Base-by-base conservation (phyloP, 2,113 vertebrate genomes). In the Vulpes lagopus region DNA sequence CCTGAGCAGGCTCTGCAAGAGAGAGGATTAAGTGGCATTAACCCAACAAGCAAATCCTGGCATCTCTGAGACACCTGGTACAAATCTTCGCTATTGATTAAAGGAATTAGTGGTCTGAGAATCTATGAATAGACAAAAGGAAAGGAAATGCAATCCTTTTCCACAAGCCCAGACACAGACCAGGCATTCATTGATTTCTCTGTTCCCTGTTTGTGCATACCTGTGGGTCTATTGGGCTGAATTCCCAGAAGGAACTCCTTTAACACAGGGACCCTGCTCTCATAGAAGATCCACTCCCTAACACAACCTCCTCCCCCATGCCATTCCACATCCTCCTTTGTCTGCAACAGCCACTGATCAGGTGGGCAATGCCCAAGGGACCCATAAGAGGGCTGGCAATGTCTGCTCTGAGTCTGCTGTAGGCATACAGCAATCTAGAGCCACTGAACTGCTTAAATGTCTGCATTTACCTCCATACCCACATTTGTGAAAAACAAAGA, bases 71-170 rank as follows among this genome's bases (percentile, higher is more conserved):
- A 90, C 96, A 97, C 98, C 96, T 96, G 96, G 96, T 76, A 81
- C 95, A 97, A 96, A 97, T 94, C 96, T 97, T 89, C 20, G 1
- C 96, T 96, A 97, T 97, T 98, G 97, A 97, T 98, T 95, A 98
- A 97, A 97, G 89, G 98, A 97, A 97, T 98, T 97, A 97, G 83
- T 91, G 87, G 83, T 95, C 93, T 97, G 69, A 67, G 94, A 96
- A 95, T 90, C 89, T 96, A 85, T 69, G 76, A 92, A 92, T 51
- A 97, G 79, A 98, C 83, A 87, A 96, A 98, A 97, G 92, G 85
- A 91, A 94, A 84, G 94, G 96, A 97, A 97, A 98, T 73, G 59
- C 83, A 94, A 97, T 90, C 83, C 87, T 71, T 95, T 95, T 84
- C 62, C 90, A 91, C 97, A 98, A 97, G 97, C 83, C 96, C 94